phyloP scores from a whole-genome alignment of 2,113 vertebrate species.

The Pseudopodoces humilis region DNA sequence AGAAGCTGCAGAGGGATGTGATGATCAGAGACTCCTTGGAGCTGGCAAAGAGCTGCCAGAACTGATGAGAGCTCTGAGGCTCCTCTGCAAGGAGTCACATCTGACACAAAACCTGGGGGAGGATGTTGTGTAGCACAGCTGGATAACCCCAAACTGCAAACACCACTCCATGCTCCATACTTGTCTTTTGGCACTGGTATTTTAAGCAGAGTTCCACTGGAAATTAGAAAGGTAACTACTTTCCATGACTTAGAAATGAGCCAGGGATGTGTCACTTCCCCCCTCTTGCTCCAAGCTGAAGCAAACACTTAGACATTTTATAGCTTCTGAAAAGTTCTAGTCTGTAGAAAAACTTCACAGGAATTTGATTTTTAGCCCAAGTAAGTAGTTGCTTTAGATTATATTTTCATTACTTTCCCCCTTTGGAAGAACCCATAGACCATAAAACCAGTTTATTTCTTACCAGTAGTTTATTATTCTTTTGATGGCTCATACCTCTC shows the following conservation, averaged over 20 bases:
- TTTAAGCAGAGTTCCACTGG: not conserved
- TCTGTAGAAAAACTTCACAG: not conserved
- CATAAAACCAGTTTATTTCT: slow-evolving; percentile 21
- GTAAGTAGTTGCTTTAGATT: slow-evolving; percentile 13
- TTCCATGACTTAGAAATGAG: not conserved
- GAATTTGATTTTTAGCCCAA: slow-evolving; percentile 15
- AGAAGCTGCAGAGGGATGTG: not conserved
- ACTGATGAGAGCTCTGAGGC: not conserved
- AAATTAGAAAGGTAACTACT: slow-evolving; percentile 17
- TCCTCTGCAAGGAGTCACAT: not conserved
- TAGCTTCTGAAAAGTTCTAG: slow-evolving; percentile 15
- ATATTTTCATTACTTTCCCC: not conserved
- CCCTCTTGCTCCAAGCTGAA: not conserved
- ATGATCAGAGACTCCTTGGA: not conserved
- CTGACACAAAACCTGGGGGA: not conserved
- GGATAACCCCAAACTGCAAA: not conserved
- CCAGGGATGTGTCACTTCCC: slow-evolving; percentile 18
- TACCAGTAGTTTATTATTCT: slow-evolving; percentile 16
- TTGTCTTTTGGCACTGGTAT: not conserved
- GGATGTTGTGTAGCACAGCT: not conserved
- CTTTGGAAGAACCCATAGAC: not conserved
- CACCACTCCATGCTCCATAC: not conserved
- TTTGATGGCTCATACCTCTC: not conserved
- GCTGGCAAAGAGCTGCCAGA: not conserved
- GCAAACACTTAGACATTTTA: slow-evolving; percentile 4